Percentiles rank a stretch among this genome's conserved stretches.
Conservation (phyloP, 1,140 invertebrate species). For the Acromyrmex echinatior region DNA sequence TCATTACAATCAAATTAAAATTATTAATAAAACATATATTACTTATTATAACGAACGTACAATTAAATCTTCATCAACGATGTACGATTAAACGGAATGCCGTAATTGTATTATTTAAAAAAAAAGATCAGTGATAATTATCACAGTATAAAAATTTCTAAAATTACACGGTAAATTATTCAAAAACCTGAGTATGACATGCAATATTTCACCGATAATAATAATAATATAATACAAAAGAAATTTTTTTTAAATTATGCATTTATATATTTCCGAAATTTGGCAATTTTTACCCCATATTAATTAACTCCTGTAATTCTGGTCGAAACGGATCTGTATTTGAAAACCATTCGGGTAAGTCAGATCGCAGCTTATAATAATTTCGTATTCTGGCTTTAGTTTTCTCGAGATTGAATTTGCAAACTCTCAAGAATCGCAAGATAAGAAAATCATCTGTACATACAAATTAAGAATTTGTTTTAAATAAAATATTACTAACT, state of each 20-base stretch:
- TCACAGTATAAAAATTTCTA: too few relatives aligned
- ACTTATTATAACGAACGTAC: too few relatives aligned
- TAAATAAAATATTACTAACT: background rate
- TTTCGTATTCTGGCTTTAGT: constrained; percentile 88
- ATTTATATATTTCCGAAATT: background rate
- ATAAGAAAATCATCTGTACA: constrained; percentile 87
- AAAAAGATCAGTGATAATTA: too few relatives aligned
- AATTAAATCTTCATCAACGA: too few relatives aligned
- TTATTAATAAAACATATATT: too few relatives aligned
- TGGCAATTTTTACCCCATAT: constrained; percentile 84
- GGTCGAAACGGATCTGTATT: constrained; percentile 88
- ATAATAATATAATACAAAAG: background rate
- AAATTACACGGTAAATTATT: too few relatives aligned
- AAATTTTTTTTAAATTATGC: background rate
- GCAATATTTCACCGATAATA: background rate
- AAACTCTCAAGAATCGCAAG: constrained; percentile 88
- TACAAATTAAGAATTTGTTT: constrained; percentile 14
- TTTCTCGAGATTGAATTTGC: constrained; percentile 88
- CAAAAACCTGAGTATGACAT: too few relatives aligned
- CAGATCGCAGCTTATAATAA: constrained; percentile 87
- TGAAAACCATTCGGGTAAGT: constrained; percentile 88
- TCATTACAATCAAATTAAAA: too few relatives aligned
- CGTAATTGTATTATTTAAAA: too few relatives aligned
- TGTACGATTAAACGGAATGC: too few relatives aligned
- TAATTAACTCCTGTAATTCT: constrained; percentile 87